Evolutionary conservation across 2,113 vertebrate species (phyloP), one percentile per base, ranked within the genome.

Genomic region (Ginglymostoma cirratum): DNA sequence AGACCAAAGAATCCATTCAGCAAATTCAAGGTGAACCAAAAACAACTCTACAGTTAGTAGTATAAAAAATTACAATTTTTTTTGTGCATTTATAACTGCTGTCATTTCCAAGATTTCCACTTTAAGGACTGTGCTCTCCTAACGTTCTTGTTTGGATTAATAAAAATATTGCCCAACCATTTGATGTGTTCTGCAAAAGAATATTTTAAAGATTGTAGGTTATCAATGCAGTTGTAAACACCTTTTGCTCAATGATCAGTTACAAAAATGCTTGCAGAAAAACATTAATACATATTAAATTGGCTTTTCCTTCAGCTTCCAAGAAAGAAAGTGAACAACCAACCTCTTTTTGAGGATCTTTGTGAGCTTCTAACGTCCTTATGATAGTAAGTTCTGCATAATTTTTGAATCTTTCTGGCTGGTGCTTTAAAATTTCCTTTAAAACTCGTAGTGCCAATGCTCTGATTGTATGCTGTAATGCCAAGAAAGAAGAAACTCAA

Each of bases 381-480:
- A 99, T 99, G 96, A 99, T 99, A 76, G 99, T 99, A 96, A 99
- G 98, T 96, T 99, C 99, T 96, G 99, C 99, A 0, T 99, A 99
- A 97, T 99, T 99, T 97, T 99, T 99, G 97, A 99, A 99, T 97
- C 99, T 98, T 97, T 98, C 98, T 90, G 99, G 99, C 97, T 99
- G 99, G 96, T 98, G 98, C 97, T 98, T 97, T 96, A 99, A 98
- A 96, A 99, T 99, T 97, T 99, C 99, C 97, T 98, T 98, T 96
- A 99, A 97, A 96, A 99, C 99, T 96, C 98, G 98, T 96, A 99
- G 97, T 70, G 99, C 99, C 97, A 99, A 97, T 61, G 99, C 98
- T 97, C 99, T 98, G 96, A 99, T 99, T 96, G 98, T 98, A 97
- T 99, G 98, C 99, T 99, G 96, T 23, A 34, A 89, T 52, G 3